phyloP scores from a whole-genome alignment of 1,140 invertebrate species.

The Arctopsyche grandis region DNA sequence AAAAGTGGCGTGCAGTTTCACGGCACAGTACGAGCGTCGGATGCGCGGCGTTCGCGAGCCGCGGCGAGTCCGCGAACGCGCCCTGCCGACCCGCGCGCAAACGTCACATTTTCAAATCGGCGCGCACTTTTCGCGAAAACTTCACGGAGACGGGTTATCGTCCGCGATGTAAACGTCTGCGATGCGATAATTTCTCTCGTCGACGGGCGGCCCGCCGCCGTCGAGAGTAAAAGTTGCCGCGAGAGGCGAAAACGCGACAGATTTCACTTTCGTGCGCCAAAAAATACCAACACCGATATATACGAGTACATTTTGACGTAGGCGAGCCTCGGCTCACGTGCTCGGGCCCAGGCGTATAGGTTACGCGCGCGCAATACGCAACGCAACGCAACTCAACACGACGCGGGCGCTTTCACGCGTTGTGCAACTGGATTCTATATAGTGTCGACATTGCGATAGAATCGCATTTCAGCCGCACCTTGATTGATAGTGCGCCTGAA shows the following conservation, averaged over 20 bases:
- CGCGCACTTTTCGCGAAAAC: neutral
- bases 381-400: neutral
- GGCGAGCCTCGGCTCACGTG: neutral
- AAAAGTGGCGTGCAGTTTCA: too few species aligned
- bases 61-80: neutral
- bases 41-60: too few species aligned
- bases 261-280: constrained; percentile 2
- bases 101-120: neutral
- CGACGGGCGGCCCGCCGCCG: neutral
- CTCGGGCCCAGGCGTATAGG: neutral
- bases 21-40: too few species aligned
- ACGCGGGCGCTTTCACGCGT: neutral
- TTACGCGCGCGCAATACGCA: too few species aligned
- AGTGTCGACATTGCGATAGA: neutral
- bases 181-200: neutral
- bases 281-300: neutral
- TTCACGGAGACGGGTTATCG: too few species aligned
- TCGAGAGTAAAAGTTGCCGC: neutral
- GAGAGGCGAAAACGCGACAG: neutral
- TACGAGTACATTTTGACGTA: neutral
- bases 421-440: neutral
- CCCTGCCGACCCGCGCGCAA: neutral
- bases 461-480: neutral
- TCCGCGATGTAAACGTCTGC: too few species aligned
- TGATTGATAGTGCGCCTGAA: neutral